Evolutionary conservation across 2,113 vertebrate species (phyloP).

Genomic region (Catagonus wagneri): DNA sequence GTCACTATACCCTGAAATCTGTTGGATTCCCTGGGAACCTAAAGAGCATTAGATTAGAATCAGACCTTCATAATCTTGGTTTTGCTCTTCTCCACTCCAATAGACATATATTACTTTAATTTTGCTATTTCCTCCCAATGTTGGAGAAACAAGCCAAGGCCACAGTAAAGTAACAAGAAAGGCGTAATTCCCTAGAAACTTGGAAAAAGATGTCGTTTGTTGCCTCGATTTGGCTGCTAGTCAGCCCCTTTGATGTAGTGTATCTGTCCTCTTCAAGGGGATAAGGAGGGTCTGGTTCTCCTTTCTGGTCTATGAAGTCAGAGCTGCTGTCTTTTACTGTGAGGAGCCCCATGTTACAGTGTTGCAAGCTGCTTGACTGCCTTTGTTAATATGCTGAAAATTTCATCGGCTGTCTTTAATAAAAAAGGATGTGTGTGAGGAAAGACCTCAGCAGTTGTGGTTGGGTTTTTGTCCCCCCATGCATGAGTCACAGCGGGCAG

Average conservation of each 20-base stretch:
- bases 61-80: neutral
- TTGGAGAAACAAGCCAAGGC: conserved; percentile 72
- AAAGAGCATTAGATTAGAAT: neutral
- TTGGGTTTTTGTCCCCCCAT: conserved; percentile 61
- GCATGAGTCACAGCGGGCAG: conserved; percentile 40
- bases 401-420: conserved; percentile 86
- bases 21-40: neutral
- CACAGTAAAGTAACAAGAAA: conserved; percentile 79
- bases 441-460: conserved; percentile 66
- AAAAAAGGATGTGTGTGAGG: conserved; percentile 68
- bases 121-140: conserved; percentile 45
- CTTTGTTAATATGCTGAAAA: conserved; percentile 81
- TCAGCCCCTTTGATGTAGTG: conserved; percentile 86
- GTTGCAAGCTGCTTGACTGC: conserved; percentile 79
- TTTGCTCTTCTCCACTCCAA: neutral
- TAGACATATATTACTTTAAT: conserved; percentile 56
- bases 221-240: conserved; percentile 76
- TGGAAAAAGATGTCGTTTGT: conserved; percentile 80
- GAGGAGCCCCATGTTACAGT: conserved; percentile 78
- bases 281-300: conserved; percentile 81
- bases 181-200: conserved; percentile 74
- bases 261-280: conserved; percentile 85
- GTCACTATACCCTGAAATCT: neutral
- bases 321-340: conserved; percentile 84
- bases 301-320: conserved; percentile 84